Evolutionary conservation across 2,888 invertebrate species (phyloP).

Genomic region (Pristionchus fissidentatus): DNA sequence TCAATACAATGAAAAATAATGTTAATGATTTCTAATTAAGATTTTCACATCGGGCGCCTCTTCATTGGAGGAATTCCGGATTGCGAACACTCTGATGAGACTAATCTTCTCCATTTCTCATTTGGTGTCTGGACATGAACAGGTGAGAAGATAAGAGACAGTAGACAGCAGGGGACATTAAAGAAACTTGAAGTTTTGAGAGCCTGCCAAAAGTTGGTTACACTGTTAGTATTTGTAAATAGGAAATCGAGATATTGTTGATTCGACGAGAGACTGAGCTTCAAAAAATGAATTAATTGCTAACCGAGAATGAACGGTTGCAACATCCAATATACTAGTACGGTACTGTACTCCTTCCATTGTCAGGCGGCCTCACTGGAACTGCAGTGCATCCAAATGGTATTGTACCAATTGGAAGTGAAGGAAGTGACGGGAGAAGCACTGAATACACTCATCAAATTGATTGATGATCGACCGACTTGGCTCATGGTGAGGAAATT

Average conservation of each 20-base stretch:
- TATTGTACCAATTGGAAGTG: conserved; percentile 24
- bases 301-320: no score
- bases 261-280: no score
- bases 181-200: conserved; percentile 50
- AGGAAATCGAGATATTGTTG: no score
- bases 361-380: conserved; percentile 28
- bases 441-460: conserved; percentile 53
- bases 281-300: no score
- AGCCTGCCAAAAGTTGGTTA: background rate
- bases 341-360: background rate
- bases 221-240: conserved; percentile 25
- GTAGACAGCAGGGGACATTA: background rate
- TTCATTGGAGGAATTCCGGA: conserved; percentile 52
- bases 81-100: conserved; percentile 57
- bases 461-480: conserved; percentile 52
- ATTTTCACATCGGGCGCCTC: background rate
- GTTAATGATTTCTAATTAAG: conserved; percentile 18
- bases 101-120: conserved; percentile 58
- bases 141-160: conserved; percentile 38
- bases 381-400: conserved; percentile 13
- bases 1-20: no score
- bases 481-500: conserved; percentile 51
- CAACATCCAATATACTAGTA: no score
- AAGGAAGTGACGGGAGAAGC: conserved; percentile 48
- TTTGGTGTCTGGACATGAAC: conserved; percentile 59